Percentiles rank a stretch among this genome's conserved stretches.
These are phyloP conservation scores for Leptopilina myrica DNA, from an alignment of 2,888 invertebrate genomes.

Conservation along the genomic window DNA sequence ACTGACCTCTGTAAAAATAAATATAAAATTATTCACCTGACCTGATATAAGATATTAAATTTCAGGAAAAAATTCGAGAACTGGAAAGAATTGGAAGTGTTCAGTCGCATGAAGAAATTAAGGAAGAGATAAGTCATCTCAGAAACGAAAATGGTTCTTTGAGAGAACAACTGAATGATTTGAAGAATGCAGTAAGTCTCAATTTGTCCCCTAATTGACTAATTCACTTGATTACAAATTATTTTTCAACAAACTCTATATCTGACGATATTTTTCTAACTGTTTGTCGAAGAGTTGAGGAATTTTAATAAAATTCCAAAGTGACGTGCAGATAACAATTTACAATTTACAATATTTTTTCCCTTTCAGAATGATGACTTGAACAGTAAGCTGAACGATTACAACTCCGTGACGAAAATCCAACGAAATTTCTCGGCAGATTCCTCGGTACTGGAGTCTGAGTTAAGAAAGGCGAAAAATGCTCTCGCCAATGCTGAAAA, in stretches of 20 bases:
- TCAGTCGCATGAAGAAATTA: slow-evolving; percentile 84
- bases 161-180: slow-evolving; percentile 85
- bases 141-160: slow-evolving; percentile 83
- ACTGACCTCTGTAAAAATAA: no score
- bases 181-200: slow-evolving; percentile 80
- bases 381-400: slow-evolving; percentile 88
- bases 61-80: slow-evolving; percentile 66
- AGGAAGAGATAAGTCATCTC: slow-evolving; percentile 84
- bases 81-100: slow-evolving; percentile 73
- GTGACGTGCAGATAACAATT: slow-evolving; percentile 31
- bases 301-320: slow-evolving; percentile 26
- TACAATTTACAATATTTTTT: slow-evolving; percentile 37
- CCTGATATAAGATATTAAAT: slow-evolving; percentile 8
- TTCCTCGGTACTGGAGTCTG: slow-evolving; percentile 85
- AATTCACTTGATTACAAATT: slow-evolving; percentile 16
- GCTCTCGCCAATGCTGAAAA: slow-evolving; percentile 84
- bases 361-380: slow-evolving; percentile 85
- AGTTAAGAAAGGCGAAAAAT: slow-evolving; percentile 84
- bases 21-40: neutral
- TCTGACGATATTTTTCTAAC: no score
- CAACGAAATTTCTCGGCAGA: slow-evolving; percentile 88
- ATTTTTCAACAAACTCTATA: neutral
- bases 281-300: neutral
- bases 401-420: slow-evolving; percentile 89
- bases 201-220: slow-evolving; percentile 41